Percentiles rank a stretch among this genome's conserved stretches.
Conservation (phyloP, 2,113 vertebrate species). For the Callospermophilus lateralis region DNA sequence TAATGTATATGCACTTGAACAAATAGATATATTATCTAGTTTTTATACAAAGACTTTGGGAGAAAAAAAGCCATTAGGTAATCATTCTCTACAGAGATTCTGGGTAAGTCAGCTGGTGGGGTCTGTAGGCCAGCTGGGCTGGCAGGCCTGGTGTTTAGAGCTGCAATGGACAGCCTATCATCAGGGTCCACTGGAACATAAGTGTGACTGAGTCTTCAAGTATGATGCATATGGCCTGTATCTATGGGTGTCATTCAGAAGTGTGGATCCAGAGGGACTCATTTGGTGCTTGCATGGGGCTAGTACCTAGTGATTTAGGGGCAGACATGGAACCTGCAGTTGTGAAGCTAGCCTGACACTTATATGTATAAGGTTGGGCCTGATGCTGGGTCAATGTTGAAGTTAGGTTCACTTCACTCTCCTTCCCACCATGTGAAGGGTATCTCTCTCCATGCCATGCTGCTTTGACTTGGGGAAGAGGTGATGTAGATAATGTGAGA, state of each 20-base stretch:
- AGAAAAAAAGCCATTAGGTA: background rate
- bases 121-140: background rate
- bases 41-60: background rate
- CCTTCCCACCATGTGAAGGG: no score
- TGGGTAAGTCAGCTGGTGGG: background rate
- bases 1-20: background rate
- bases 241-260: background rate
- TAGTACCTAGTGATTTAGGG: background rate
- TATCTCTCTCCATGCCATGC: background rate
- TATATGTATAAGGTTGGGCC: no score
- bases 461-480: background rate
- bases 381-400: no score
- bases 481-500: background rate
- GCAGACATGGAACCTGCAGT: background rate
- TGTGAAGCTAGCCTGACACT: no score
- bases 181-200: background rate
- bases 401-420: no score
- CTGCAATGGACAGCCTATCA: background rate
- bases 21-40: background rate
- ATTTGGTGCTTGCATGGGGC: background rate
- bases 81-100: background rate
- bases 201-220: background rate
- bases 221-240: background rate
- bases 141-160: background rate
- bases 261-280: background rate